Percentiles rank a stretch among this genome's conserved stretches.
Conservation (phyloP, 2,888 invertebrate genomes). For the Hyppa rectilinea region DNA sequence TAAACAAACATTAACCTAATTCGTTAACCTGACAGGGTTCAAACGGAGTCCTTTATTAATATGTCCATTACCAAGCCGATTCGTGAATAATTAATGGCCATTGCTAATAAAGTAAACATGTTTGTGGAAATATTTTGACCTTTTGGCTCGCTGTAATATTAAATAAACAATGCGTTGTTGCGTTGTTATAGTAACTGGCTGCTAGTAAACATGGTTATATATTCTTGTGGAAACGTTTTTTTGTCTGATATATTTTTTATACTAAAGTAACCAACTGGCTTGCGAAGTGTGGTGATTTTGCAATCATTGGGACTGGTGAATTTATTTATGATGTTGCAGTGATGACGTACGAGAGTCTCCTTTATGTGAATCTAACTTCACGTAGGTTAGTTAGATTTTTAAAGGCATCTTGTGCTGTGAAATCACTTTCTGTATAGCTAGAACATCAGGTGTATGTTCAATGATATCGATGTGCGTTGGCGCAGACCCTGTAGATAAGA, state of each 20-base stretch:
- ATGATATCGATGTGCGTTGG: too few relatives aligned
- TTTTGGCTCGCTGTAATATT: constrained; percentile 35
- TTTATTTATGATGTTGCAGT: neutral
- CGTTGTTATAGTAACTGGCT: constrained; percentile 17
- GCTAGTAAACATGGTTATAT: constrained; percentile 19
- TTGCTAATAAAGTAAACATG: constrained; percentile 48
- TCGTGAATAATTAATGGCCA: constrained; percentile 56
- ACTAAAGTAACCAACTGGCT: neutral
- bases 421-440: neutral
- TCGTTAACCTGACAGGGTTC: constrained; percentile 56
- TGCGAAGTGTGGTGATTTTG: neutral
- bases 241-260: neutral
- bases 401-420: neutral
- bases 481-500: too few relatives aligned
- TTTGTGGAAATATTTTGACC: constrained; percentile 46
- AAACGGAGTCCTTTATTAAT: constrained; percentile 56
- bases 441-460: too few relatives aligned
- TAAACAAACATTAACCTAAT: constrained; percentile 60
- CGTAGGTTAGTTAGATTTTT: neutral
- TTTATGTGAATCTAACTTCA: neutral
- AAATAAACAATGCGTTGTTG: constrained; percentile 39
- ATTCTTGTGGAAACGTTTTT: constrained; percentile 6
- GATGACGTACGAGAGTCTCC: neutral
- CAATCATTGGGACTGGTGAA: neutral
- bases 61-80: constrained; percentile 47